A percentile compares a stretch with the other conserved stretches of the same genome.
Evolutionary conservation across 2,113 vertebrate species (phyloP).

Genomic region (Urocitellus parryii): DNA sequence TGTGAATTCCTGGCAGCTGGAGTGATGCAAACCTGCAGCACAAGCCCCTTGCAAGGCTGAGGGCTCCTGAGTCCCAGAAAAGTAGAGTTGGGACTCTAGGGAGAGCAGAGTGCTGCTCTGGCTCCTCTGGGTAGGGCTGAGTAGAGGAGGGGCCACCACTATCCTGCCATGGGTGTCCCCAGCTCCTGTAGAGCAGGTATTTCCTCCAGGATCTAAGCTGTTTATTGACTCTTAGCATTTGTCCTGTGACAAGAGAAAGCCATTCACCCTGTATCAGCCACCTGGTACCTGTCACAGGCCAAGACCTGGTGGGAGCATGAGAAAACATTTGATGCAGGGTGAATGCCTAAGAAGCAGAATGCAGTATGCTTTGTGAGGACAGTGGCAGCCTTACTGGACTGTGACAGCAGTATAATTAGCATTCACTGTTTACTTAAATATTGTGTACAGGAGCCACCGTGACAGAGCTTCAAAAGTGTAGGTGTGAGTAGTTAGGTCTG

Average conservation of each 20-base stretch:
- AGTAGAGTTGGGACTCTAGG: accelerated
- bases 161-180: not conserved
- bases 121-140: not conserved
- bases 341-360: not conserved
- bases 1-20: not conserved
- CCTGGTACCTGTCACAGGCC: constrained; percentile 35
- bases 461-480: not conserved
- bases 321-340: not conserved
- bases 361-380: not conserved
- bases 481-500: not conserved
- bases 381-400: not conserved
- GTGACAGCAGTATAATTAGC: not conserved
- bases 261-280: constrained; percentile 38
- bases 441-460: not conserved
- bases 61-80: not conserved
- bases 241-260: constrained; percentile 43
- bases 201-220: constrained; percentile 69
- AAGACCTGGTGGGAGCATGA: not conserved
- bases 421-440: not conserved
- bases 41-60: not conserved
- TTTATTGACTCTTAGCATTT: constrained; percentile 76
- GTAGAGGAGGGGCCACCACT: not conserved
- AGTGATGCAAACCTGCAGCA: not conserved
- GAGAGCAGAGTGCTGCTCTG: not conserved
- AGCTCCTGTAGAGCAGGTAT: constrained; percentile 68